Evolutionary conservation across 2,797 vertebrate genomes (phyloP), one percentile per base, ranked within the genome.

Genomic region (Threskiornis aethiopicus): DNA sequence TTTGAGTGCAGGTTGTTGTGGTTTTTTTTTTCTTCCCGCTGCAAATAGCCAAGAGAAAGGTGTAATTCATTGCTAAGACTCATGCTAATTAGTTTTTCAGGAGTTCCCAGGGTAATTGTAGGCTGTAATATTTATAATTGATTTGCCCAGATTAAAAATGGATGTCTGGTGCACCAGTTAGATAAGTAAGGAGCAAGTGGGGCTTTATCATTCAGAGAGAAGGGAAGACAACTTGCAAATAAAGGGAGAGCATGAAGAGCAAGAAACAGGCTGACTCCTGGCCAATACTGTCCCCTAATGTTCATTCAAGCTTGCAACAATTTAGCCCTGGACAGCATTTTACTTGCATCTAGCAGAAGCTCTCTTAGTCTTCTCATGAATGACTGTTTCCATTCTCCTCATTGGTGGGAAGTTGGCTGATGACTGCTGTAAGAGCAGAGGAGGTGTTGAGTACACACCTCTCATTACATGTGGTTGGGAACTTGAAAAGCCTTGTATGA

Each of bases 91-190:
- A 96, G 94, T 94, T 97, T 97, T 96, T 72, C 64, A 41, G 71
- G 92, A 93, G 79, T 96, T 98, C 90, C 97, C 96, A 80, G 57
- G 89, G 79, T 97, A 97, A 97, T 97, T 96, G 93, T 80, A 87
- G 86, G 39, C 82, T 86, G 89, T 92, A 97, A 97, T 94, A 94
- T 93, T 96, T 96, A 72, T 96, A 97, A 97, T 86, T 97, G 97
- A 97, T 97, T 97, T 94, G 77, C 61, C 69, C 89, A 97, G 95
- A 98, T 97, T 97, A 96, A 97, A 96, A 96, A 94, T 33, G 81
- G 94, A 93, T 94, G 96, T 64, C 49, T 94, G 65, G 91, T 71
- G 70, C 73, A 84, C 78, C 80, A 70, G 90, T 89, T 83, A 94
- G 94, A 92, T 97, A 64, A 95, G 69, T 73, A 83, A 87, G 69